phyloP scores from a whole-genome alignment of 2,113 vertebrate species.

The Gnathonemus longibarbis region DNA sequence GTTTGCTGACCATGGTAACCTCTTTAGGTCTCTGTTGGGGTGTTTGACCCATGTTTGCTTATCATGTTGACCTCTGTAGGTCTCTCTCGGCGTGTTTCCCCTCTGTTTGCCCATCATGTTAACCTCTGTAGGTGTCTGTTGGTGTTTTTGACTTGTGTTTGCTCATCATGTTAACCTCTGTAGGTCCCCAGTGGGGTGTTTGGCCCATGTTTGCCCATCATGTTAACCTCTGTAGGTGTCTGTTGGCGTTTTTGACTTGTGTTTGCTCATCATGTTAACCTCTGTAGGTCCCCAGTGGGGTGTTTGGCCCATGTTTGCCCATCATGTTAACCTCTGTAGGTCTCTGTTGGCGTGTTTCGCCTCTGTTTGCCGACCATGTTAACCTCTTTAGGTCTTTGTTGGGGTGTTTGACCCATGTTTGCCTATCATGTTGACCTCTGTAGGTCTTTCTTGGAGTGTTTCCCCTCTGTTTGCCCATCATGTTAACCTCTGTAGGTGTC shows the following conservation, averaged over 20 bases:
- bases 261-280: neutral
- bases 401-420: neutral
- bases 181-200: neutral
- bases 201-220: too few relatives aligned
- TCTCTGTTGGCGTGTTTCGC: neutral
- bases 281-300: neutral
- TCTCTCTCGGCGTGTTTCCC: neutral
- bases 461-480: neutral
- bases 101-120: neutral
- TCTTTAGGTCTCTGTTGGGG: too few relatives aligned
- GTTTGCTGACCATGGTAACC: too few relatives aligned
- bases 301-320: neutral
- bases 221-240: neutral
- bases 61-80: too few relatives aligned
- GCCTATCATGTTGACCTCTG: neutral
- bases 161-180: neutral
- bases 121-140: neutral
- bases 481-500: neutral
- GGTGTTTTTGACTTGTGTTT: neutral
- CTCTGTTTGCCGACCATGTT: too few relatives aligned
- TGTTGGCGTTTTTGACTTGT: neutral
- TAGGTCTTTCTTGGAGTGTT: neutral
- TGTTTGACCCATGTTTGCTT: neutral
- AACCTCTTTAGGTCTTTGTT: too few relatives aligned
- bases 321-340: neutral